phyloP scores from a whole-genome alignment of 2,797 vertebrate species.

The Diplodus sargus region DNA sequence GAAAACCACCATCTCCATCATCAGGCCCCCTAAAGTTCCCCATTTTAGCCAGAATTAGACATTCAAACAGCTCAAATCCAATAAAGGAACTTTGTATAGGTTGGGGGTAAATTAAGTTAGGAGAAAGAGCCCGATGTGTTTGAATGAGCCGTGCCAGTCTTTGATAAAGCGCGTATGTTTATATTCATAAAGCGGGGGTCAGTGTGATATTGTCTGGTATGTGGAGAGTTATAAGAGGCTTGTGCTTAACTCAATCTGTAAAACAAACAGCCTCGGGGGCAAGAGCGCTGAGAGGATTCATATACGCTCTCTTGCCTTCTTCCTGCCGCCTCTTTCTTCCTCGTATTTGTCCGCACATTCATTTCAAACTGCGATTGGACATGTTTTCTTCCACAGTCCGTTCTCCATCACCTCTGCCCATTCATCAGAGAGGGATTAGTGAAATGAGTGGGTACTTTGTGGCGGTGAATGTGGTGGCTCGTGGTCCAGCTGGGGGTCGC shows the following conservation, averaged over 20 bases:
- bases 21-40: slow-evolving; percentile 51
- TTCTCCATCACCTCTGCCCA: neutral
- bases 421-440: slow-evolving; percentile 50
- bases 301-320: slow-evolving; percentile 58
- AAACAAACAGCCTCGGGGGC: slow-evolving; percentile 78
- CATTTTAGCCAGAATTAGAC: slow-evolving; percentile 70
- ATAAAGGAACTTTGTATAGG: slow-evolving; percentile 71
- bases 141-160: slow-evolving; percentile 71
- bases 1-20: slow-evolving; percentile 66
- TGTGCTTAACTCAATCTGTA: slow-evolving; percentile 82
- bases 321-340: slow-evolving; percentile 45
- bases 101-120: slow-evolving; percentile 77
- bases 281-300: slow-evolving; percentile 64
- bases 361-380: slow-evolving; percentile 7
- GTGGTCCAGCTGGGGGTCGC: slow-evolving; percentile 71
- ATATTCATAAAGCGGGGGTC: slow-evolving; percentile 74
- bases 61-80: slow-evolving; percentile 72
- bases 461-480: slow-evolving; percentile 54
- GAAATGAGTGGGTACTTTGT: slow-evolving; percentile 53
- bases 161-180: slow-evolving; percentile 80
- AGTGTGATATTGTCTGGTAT: slow-evolving; percentile 85
- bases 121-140: slow-evolving; percentile 71
- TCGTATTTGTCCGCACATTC: slow-evolving; percentile 10
- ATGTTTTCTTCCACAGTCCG: slow-evolving; percentile 5
- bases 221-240: slow-evolving; percentile 80